These are phyloP conservation scores for Bungarus multicinctus DNA, from an alignment of 2,113 vertebrate genomes.

Conservation along the genomic window DNA sequence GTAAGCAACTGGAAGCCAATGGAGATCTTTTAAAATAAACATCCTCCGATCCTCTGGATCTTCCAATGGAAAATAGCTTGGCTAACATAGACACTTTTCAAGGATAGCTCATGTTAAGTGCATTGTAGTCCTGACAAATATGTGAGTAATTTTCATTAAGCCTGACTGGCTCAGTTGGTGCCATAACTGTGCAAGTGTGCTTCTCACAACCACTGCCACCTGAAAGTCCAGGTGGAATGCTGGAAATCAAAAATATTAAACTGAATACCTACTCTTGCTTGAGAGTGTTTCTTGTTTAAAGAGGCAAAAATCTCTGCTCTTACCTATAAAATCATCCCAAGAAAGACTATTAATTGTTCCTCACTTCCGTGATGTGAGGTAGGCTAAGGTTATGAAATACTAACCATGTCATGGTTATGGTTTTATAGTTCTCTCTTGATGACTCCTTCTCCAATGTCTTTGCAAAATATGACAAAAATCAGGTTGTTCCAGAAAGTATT, in stretches of 20 bases:
- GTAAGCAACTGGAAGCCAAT: neutral
- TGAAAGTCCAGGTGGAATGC: neutral
- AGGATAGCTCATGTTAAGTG: neutral
- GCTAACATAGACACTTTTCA: neutral
- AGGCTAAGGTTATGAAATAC: neutral
- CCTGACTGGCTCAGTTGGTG: neutral
- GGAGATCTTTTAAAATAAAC: neutral
- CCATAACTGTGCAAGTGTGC: neutral
- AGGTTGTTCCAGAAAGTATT: neutral
- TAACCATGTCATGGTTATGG: neutral
- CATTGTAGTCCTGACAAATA: neutral
- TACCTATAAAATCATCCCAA: neutral
- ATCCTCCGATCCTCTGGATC: neutral
- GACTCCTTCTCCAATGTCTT: neutral
- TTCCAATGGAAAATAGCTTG: neutral
- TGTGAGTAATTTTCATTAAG: neutral
- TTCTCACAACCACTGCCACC: neutral
- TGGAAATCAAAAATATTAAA: neutral
- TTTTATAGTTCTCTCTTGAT: neutral
- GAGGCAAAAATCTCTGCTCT: neutral
- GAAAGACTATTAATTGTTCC: neutral
- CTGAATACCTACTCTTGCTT: neutral
- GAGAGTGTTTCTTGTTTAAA: neutral
- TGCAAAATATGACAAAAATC: neutral
- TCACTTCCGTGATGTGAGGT: neutral